These are phyloP conservation scores for Ptychadena robeensis DNA, from an alignment of 2,797 vertebrate genomes.

Conservation along the genomic window DNA sequence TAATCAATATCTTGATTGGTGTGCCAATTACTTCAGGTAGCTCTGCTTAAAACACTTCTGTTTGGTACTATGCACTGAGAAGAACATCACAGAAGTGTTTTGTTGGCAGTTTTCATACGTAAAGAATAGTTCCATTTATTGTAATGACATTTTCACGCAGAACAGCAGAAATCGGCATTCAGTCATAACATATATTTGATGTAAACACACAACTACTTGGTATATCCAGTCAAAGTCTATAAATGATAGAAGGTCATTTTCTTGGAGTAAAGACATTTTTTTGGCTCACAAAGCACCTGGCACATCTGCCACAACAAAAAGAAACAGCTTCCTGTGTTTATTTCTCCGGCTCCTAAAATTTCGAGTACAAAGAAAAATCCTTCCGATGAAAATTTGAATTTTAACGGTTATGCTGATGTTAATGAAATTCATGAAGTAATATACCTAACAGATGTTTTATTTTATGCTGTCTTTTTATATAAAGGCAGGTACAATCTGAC, in stretches of 20 bases:
- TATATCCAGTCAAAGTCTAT: conserved; percentile 29
- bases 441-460: conserved; percentile 41
- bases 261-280: conserved; percentile 31
- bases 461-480: conserved; percentile 22
- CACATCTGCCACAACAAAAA: conserved; percentile 46
- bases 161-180: conserved; percentile 21
- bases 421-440: conserved; percentile 47
- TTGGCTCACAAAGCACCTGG: conserved; percentile 40
- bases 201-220: conserved; percentile 30
- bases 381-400: conserved; percentile 29
- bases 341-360: conserved; percentile 11
- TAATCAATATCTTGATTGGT: conserved; percentile 34
- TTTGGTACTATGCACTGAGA: background rate
- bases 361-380: conserved; percentile 17
- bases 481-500: conserved; percentile 31
- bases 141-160: conserved; percentile 19
- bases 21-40: conserved; percentile 8
- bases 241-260: conserved; percentile 46
- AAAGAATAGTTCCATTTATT: conserved; percentile 18
- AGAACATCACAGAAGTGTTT: background rate
- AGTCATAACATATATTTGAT: conserved; percentile 34
- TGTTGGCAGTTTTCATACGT: conserved; percentile 13
- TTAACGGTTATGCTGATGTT: conserved; percentile 47
- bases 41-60: conserved; percentile 9
- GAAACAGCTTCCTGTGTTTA: conserved; percentile 32